Evolutionary conservation across 37 sponge, comb jelly and placozoan species (phyloP), one percentile per base, ranked within the genome.

Genomic region (Petrosia ficiformis): DNA sequence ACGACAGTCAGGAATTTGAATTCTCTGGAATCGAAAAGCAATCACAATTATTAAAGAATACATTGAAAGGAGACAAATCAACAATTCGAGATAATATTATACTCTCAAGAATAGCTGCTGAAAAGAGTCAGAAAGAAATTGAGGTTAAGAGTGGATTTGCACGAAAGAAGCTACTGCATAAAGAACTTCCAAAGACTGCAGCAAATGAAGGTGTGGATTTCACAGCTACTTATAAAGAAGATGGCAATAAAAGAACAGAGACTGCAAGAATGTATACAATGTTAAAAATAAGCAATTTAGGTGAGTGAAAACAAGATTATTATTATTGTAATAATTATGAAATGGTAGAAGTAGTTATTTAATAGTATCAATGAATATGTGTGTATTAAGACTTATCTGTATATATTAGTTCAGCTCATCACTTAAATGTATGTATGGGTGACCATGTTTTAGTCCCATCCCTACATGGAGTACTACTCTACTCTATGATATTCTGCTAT

Each of bases 21-120:
- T 86, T 86, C 39, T 67, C 86, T 33, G 86, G 86, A 10, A 29
- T 86, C 0, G 86, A 86, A 54, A 79, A 57, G 6, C 86, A 86
- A 39, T 86, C 86, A 2, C 63, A 80, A 30, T 35, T 86, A 19
- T 74, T 86, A 42, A 48, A 33, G 36, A 68, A 79, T 57, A 68
- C 78, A 41, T 19, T 86, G 24, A 59, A 28, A 40, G 75, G 86
- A 6, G 71, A 63, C 37, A 14, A 41, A 43, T 21, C 8, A 1
- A 44, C 39, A 39, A 3, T 38, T 26, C 32, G 57, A 36, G n/a
- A 22, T 24, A 86, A 86, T 44, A 59, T 74, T 1, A 86, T 86
- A 57, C 36, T 86, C 38, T 54, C 64, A 21, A 43, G 70, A 24
- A 75, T 79, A 0, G 66, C 44, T 11, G 34, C 59, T 58, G 79